phyloP scores from a whole-genome alignment of 2,113 vertebrate species.

The Urocolius indicus region DNA sequence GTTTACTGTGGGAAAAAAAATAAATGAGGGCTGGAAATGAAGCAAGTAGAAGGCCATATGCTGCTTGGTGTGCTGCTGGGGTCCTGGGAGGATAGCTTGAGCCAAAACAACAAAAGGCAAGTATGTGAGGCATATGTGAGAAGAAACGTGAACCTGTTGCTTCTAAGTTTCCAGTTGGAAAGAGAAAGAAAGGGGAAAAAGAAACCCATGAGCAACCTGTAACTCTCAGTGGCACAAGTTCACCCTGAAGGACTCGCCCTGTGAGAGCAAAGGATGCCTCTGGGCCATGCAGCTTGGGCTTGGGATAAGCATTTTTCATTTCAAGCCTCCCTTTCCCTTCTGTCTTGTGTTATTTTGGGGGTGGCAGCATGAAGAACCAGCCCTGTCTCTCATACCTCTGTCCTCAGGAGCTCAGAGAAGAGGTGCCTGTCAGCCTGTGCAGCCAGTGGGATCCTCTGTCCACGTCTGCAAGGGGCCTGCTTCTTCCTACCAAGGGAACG shows the following conservation, averaged over 20 bases:
- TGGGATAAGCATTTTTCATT: not conserved
- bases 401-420: not conserved
- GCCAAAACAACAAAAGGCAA: conserved; percentile 68
- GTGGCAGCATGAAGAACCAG: not conserved
- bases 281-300: too few species aligned
- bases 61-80: conserved; percentile 32
- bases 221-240: not conserved
- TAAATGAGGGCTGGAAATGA: conserved; percentile 62
- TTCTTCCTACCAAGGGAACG: not conserved
- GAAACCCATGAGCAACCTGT: not conserved
- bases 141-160: conserved; percentile 61
- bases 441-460: not conserved
- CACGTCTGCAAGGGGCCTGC: rapidly evolving
- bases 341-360: not conserved
- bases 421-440: not conserved
- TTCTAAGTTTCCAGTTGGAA: not conserved
- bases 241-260: rapidly evolving
- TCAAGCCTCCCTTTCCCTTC: not conserved
- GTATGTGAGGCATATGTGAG: conserved; percentile 56
- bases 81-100: conserved; percentile 51
- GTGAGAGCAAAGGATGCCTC: not conserved
- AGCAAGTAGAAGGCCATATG: conserved; percentile 68
- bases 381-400: not conserved
- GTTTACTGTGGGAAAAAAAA: conserved; percentile 66
- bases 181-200: not conserved